Evolutionary conservation across 92 coral and sea anemone genomes (phyloP).

Genomic region (Pocillopora meandrina): DNA sequence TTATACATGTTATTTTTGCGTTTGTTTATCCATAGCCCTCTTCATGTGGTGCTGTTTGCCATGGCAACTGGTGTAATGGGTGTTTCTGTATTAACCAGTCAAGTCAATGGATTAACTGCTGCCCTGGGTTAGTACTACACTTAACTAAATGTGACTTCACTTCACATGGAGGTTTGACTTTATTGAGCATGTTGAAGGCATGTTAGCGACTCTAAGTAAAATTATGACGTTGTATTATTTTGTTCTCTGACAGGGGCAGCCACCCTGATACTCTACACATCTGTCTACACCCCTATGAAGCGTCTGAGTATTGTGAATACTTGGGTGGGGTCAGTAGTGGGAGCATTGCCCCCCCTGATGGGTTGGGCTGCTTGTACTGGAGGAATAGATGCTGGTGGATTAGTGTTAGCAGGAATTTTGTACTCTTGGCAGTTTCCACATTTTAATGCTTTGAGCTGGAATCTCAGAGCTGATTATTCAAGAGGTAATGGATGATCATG

Average conservation of each 20-base stretch:
- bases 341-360: constrained; percentile 95
- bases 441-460: constrained; percentile 98
- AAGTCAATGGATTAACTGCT: constrained; percentile 97
- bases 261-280: constrained; percentile 80
- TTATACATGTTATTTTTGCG: not conserved
- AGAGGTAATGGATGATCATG: constrained; percentile 57
- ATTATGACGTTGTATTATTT: not conserved
- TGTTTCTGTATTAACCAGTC: constrained; percentile 62
- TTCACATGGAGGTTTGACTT: too few relatives aligned
- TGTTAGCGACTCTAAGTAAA: too few relatives aligned
- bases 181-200: too few relatives aligned
- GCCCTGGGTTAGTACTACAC: constrained; percentile 68
- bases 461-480: constrained; percentile 92
- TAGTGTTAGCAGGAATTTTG: constrained; percentile 84
- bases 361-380: constrained; percentile 99
- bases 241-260: constrained; percentile 54
- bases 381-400: constrained; percentile 83
- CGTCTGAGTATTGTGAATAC: constrained; percentile 87
- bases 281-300: constrained; percentile 93
- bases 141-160: too few relatives aligned
- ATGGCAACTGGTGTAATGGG: constrained; percentile 78
- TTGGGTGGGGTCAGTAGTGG: constrained; percentile 96
- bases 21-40: constrained; percentile 62
- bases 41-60: constrained; percentile 90
- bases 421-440: constrained; percentile 99